Conservation (phyloP, 2,797 vertebrate species). For the Muscicapa comitata region DNA sequence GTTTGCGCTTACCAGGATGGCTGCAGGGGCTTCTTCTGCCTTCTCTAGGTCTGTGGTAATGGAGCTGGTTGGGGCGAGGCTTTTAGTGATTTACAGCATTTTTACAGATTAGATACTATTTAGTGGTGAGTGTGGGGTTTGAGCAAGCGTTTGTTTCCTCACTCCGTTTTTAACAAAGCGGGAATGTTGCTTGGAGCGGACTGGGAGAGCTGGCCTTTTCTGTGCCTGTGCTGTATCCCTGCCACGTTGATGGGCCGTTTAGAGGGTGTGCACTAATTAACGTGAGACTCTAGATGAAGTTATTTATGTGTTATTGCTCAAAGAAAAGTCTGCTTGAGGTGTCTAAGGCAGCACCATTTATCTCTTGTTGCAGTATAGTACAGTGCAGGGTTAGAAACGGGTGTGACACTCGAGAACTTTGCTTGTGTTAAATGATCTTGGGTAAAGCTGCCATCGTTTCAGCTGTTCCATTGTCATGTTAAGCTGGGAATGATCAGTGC, state of each 20-base stretch:
- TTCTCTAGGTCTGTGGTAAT: accelerated
- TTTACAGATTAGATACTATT: accelerated
- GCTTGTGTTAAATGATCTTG: accelerated
- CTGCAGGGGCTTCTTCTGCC: accelerated
- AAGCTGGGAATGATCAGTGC: neutral
- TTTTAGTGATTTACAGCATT: accelerated
- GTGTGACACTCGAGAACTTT: accelerated
- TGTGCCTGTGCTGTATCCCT: accelerated
- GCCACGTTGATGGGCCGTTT: accelerated
- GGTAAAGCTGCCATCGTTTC: neutral
- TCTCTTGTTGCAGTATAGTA: accelerated
- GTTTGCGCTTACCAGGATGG: accelerated
- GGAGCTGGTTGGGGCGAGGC: accelerated
- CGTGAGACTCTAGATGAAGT: too few relatives aligned
- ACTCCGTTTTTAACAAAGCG: accelerated
- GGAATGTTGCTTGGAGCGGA: accelerated
- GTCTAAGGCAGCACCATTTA: accelerated
- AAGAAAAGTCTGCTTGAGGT: accelerated
- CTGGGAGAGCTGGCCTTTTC: neutral
- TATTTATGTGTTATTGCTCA: accelerated
- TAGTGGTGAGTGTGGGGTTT: accelerated
- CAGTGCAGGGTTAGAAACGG: accelerated
- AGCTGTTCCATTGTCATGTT: neutral
- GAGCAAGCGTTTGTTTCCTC: accelerated
- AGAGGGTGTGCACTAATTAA: accelerated